These are phyloP conservation scores for Bombus pyrosoma DNA, from an alignment of 1,140 invertebrate species.

Conservation along the genomic window DNA sequence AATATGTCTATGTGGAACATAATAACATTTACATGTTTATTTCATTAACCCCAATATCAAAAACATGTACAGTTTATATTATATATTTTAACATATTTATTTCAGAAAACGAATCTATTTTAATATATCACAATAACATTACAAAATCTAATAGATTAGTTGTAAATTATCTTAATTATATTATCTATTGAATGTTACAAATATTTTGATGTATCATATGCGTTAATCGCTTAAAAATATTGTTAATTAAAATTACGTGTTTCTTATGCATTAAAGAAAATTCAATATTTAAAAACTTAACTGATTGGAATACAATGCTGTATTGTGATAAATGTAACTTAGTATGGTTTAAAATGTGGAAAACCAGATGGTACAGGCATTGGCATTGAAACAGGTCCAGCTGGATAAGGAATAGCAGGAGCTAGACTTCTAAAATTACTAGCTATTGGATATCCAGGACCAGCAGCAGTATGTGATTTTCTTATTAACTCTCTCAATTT, in stretches of 20 bases:
- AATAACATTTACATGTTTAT: neutral
- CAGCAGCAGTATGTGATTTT: conserved; percentile 74
- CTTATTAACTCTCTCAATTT: conserved; percentile 92
- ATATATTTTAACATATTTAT: neutral
- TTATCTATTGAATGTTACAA: neutral
- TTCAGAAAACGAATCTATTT: neutral
- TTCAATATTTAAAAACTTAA: conserved; percentile 7
- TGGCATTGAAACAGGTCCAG: conserved; percentile 83
- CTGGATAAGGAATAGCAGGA: conserved; percentile 82
- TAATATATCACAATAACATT: conserved; percentile 2
- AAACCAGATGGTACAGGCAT: conserved; percentile 80
- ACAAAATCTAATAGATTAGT: neutral
- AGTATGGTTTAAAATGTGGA: conserved; percentile 71
- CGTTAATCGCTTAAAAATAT: neutral
- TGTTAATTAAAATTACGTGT: neutral
- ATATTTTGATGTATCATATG: conserved; percentile 41
- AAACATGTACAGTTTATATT: neutral
- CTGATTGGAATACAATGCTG: neutral
- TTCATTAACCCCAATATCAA: neutral
- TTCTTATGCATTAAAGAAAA: conserved; percentile 13
- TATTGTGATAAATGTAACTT: conserved; percentile 24
- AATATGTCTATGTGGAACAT: neutral
- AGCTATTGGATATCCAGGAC: conserved; percentile 72
- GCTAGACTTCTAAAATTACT: conserved; percentile 75
- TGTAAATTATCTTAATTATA: conserved; percentile 2